Evolutionary conservation across 2,113 vertebrate species (phyloP), one percentile per base, ranked within the genome.

Genomic region (Phalacrocorax carbo): DNA sequence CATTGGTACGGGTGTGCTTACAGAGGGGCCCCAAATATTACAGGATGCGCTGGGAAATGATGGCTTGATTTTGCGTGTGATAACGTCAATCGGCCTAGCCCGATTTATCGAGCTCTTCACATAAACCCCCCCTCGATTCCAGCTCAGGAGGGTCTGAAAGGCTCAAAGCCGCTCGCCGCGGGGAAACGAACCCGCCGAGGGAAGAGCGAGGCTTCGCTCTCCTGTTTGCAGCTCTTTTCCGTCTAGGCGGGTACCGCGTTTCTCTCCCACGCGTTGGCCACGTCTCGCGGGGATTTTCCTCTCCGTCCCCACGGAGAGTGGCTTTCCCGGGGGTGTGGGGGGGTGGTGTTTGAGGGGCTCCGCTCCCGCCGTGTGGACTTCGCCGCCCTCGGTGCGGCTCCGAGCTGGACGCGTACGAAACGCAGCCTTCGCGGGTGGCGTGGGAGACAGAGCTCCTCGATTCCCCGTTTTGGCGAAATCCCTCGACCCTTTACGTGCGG

Each of bases 241-340:
- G 5, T 5, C 18, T 13, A 32, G 77, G 5, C 2, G 17, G 9
- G 3, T 5, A 0, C 27, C 6, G 8, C 13, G 38, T 68, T 73
- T 25, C 36, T 84, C 13, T 57, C 34, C 62, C 80, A n/a, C 19
- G 7, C 3, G 0, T 13, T 27, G 70, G 23, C 44, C 19, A 1
- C 23, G 6, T 73, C 72, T 29, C 9, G 4, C 5, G 26, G 34
- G 23, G 65, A n/a, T 40, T 73, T 89, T 38, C 32, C 29, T 13
- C 13, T n/a, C 14, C 15, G 7, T 36, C 42, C 27, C 16, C 51
- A 14, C 19, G 11, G 12, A 4, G 10, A 38, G 27, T 13, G 70
- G 20, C 20, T 6, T 10, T 5, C 51, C 27, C 12, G 27, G 22
- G 26, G 15, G 5, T n/a, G 27, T 7, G 30, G 5, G 34, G 15